Conservation (phyloP, 2,797 vertebrate genomes). For the Muscicapa comitata region DNA sequence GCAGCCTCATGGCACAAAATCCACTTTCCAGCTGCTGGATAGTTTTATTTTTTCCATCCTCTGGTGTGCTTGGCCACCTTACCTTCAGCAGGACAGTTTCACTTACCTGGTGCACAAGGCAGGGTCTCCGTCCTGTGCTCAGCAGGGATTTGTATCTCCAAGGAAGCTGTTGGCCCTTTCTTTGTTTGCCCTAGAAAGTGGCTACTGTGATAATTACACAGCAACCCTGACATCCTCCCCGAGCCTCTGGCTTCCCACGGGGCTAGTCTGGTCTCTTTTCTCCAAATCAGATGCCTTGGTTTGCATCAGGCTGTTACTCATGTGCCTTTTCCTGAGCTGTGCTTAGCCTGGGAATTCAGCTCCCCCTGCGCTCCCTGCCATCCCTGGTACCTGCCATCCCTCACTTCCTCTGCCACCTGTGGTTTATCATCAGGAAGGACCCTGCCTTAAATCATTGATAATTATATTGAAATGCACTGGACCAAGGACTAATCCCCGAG, state of each 20-base stretch:
- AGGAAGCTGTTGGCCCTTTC: accelerated
- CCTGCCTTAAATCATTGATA: neutral
- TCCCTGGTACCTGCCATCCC: accelerated
- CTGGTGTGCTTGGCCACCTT: accelerated
- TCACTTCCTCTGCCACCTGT: neutral
- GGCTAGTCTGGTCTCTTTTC: neutral
- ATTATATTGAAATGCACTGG: neutral
- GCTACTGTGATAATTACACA: neutral
- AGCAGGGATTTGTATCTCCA: neutral
- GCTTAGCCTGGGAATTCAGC: neutral
- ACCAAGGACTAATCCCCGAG: neutral
- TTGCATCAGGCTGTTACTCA: neutral
- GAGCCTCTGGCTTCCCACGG: neutral
- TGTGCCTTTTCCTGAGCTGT: accelerated
- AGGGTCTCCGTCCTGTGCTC: accelerated
- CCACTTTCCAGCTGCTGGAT: neutral
- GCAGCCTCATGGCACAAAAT: neutral
- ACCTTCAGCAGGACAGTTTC: neutral
- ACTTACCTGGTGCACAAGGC: neutral
- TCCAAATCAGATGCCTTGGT: neutral
- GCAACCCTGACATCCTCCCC: accelerated
- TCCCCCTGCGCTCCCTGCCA: accelerated
- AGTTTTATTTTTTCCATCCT: neutral
- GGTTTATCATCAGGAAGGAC: neutral
- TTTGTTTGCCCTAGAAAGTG: neutral